phyloP scores from a whole-genome alignment of 2,797 vertebrate genomes.

The Pangasius krempfi region DNA sequence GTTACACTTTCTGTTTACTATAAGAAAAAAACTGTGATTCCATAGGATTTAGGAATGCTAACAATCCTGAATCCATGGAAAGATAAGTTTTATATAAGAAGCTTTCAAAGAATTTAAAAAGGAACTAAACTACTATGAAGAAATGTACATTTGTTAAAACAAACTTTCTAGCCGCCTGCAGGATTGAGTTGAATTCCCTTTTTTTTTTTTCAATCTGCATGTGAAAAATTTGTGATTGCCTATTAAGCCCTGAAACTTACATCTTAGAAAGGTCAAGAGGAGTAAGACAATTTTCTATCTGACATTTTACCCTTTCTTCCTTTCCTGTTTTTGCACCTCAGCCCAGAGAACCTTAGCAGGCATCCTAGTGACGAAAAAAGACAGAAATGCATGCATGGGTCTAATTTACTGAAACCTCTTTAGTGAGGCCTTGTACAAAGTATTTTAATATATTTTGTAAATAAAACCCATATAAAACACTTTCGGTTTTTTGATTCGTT shows the following conservation, averaged over 20 bases:
- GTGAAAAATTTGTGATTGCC: constrained; percentile 84
- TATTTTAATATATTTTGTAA: constrained; percentile 99
- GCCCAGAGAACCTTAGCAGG: constrained; percentile 85
- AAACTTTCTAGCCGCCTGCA: constrained; percentile 82
- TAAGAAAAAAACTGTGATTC: constrained; percentile 78
- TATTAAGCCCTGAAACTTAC: constrained; percentile 86
- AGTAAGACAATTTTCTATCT: constrained; percentile 69
- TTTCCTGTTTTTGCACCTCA: constrained; percentile 82
- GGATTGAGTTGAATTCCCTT: constrained; percentile 72
- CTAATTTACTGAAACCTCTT: constrained; percentile 89
- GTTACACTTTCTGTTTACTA: constrained; percentile 72
- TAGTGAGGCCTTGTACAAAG: constrained; percentile 94
- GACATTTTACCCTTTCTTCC: constrained; percentile 63
- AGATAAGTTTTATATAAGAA: constrained; percentile 78
- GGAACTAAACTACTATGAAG: constrained; percentile 75
- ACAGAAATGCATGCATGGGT: constrained; percentile 91
- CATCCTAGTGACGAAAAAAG: constrained; percentile 87
- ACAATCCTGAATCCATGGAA: constrained; percentile 71
- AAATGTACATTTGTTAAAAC: constrained; percentile 87
- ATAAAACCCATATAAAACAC: constrained; percentile 95
- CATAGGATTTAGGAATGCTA: constrained; percentile 72
- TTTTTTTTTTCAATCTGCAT: constrained; percentile 70
- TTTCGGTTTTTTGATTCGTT: background rate
- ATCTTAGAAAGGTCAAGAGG: constrained; percentile 78
- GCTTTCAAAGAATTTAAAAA: constrained; percentile 65